Evolutionary conservation across 2,797 vertebrate genomes (phyloP).

Genomic region (Microctenopoma steveboyesi): DNA sequence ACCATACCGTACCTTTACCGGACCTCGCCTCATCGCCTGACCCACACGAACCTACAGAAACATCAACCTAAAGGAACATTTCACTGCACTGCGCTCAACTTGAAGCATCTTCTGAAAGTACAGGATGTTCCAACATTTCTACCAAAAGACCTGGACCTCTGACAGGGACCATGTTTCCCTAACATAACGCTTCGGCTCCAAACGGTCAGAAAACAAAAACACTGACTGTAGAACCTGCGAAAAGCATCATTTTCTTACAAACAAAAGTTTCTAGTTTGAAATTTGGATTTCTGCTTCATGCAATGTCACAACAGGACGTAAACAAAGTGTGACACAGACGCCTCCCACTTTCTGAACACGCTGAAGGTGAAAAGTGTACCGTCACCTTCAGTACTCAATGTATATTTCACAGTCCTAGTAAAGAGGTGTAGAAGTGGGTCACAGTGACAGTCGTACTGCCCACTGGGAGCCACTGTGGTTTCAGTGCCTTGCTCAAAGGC

Average conservation of each 20-base stretch:
- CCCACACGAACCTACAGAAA: neutral
- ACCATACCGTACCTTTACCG: neutral
- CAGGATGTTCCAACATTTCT: neutral
- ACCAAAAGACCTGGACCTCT: neutral
- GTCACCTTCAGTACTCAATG: neutral
- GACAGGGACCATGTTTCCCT: neutral
- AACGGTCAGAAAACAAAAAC: neutral
- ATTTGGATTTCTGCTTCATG: neutral
- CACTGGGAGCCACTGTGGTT: neutral
- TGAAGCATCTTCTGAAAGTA: neutral
- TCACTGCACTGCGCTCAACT: neutral
- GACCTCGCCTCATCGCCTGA: neutral
- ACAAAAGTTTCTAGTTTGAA: neutral
- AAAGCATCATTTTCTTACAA: neutral
- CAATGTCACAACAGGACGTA: too few relatives aligned
- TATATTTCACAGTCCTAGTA: neutral
- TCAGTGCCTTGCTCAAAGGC: constrained; percentile 67
- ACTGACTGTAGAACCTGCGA: neutral
- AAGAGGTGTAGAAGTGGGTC: constrained; percentile 33
- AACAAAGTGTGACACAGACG: neutral
- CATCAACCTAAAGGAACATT: too few relatives aligned
- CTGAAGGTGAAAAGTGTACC: neutral
- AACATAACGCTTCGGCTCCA: neutral
- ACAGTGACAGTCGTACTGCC: neutral
- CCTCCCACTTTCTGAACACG: neutral